Evolutionary conservation across 2,797 vertebrate species (phyloP).

Genomic region (Otolemur crassicaudatus): DNA sequence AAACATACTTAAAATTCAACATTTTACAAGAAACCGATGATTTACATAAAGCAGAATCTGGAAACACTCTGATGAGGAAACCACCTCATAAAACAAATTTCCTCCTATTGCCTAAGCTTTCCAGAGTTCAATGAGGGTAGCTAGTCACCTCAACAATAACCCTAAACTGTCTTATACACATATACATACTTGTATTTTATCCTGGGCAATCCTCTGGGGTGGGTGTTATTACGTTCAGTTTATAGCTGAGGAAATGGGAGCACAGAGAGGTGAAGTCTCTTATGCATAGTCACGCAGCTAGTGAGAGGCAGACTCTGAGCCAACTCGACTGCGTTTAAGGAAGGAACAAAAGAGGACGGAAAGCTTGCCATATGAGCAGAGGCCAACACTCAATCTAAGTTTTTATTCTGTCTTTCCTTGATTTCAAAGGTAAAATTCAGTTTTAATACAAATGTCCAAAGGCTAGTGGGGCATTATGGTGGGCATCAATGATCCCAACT

Average conservation of each 20-base stretch:
- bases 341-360: neutral
- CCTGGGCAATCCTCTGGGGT: neutral
- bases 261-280: neutral
- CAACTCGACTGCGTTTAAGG: neutral
- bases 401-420: neutral
- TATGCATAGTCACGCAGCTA: neutral
- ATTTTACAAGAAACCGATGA: neutral
- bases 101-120: neutral
- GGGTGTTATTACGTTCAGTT: neutral
- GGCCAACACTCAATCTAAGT: accelerated
- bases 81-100: neutral
- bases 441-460: neutral
- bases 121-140: neutral
- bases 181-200: neutral
- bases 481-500: too few relatives aligned
- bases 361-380: neutral
- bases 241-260: neutral
- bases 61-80: neutral
- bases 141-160: accelerated
- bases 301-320: neutral
- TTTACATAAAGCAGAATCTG: neutral
- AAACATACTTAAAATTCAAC: neutral
- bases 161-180: neutral
- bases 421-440: neutral
- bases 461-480: too few relatives aligned